A percentile compares a stretch with the other conserved stretches of the same genome.
Conservation (phyloP, 2,797 vertebrate genomes). For the Pampus argenteus region DNA sequence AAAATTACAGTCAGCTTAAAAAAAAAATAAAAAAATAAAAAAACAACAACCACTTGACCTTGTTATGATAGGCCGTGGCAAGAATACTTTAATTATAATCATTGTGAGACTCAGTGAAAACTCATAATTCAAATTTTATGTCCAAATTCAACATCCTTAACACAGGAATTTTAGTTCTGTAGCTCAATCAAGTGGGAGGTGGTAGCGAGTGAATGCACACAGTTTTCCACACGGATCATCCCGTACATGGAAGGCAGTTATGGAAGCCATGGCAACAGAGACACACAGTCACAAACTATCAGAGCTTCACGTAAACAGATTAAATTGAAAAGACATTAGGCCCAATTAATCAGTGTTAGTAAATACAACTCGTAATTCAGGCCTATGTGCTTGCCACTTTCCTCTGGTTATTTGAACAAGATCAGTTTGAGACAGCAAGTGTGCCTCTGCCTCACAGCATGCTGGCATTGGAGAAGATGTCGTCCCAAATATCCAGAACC, state of each 20-base stretch:
- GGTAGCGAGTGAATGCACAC: background rate
- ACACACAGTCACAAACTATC: slow-evolving; percentile 18
- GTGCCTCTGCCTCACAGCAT: slow-evolving; percentile 22
- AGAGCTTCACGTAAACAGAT: slow-evolving; percentile 27
- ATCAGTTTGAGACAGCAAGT: no score
- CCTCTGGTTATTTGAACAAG: no score
- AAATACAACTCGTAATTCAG: slow-evolving; percentile 6
- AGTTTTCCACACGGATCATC: background rate
- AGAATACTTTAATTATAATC: no score
- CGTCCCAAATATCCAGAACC: slow-evolving; percentile 37
- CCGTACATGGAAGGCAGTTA: slow-evolving; percentile 1
- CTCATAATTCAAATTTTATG: background rate
- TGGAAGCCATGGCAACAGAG: slow-evolving; percentile 8
- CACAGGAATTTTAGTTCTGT: no score
- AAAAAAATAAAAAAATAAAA: no score
- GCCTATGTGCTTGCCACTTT: no score
- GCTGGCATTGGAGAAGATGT: slow-evolving; percentile 38
- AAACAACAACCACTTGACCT: no score
- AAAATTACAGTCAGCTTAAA: no score
- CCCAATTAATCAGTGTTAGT: slow-evolving; percentile 4
- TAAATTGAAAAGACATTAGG: slow-evolving; percentile 12
- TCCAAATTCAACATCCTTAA: background rate
- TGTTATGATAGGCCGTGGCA: no score
- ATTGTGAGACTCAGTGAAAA: slow-evolving; percentile 5
- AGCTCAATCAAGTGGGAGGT: no score